These are phyloP conservation scores for Chaitophorus viminalis DNA, from an alignment of 2,888 invertebrate genomes.

Conservation along the genomic window DNA sequence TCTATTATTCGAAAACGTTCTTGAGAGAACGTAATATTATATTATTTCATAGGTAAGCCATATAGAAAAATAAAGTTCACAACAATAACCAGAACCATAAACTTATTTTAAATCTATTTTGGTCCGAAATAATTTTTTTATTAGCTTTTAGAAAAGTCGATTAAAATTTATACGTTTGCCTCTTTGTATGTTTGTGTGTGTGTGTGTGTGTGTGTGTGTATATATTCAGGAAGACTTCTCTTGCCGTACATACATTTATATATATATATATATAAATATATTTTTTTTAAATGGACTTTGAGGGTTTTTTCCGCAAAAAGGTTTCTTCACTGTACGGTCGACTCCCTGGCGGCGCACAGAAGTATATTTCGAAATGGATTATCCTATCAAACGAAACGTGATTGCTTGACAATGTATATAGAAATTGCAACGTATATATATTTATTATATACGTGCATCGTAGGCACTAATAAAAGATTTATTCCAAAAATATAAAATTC, in stretches of 20 bases:
- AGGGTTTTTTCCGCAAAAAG: conserved; percentile 38
- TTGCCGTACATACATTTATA: not conserved
- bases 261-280: not conserved
- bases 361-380: conserved; percentile 50
- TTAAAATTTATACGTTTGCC: conserved; percentile 38
- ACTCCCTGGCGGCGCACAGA: conserved; percentile 46
- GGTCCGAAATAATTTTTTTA: conserved; percentile 34
- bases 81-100: conserved; percentile 21
- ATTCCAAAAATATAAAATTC: conserved; percentile 29
- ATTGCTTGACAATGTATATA: conserved; percentile 29
- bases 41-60: too few species aligned
- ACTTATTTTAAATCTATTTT: conserved; percentile 25
- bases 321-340: conserved; percentile 16
- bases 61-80: not conserved
- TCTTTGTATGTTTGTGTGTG: too few species aligned
- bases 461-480: too few species aligned
- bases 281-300: conserved; percentile 48
- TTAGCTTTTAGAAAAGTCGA: conserved; percentile 44
- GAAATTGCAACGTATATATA: conserved; percentile 23
- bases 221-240: conserved; percentile 40
- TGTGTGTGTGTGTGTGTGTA: too few species aligned
- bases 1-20: too few species aligned
- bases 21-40: too few species aligned
- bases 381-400: conserved; percentile 50
- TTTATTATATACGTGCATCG: not conserved